Base-by-base conservation (phyloP, 1,140 invertebrate species). In the Drosophila novamexicana region DNA sequence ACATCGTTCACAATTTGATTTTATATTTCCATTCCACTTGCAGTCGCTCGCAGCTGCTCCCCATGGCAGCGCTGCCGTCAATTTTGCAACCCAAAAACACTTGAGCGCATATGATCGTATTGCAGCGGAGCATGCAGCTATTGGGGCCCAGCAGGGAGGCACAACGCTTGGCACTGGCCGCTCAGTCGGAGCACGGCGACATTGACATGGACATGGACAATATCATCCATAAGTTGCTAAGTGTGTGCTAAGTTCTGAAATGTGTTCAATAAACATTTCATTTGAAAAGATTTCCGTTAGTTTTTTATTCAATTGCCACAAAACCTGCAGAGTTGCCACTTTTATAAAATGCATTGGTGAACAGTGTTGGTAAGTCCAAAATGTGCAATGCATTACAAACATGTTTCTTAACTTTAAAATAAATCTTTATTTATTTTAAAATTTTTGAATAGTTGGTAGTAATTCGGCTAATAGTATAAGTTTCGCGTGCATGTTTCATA, bases 81-180 rank as follows among this genome's bases (percentile, higher is more conserved):
- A 91, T 1, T 93, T 91, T 62, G 95, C 95, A 0, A 94, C 94
- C 45, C 92, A 93, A 36, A 94, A 93, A 32, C 95, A 96, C 77
- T 91, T 93, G 6, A 92, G 92, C 42, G 93, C 95, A 0, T 95
- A 93, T 76, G 92, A 94, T 52, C 94, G 94, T 63, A 96, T 96
- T 47, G 95, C 95, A 1, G 94, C 94, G 6, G 94, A 95, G 79
- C 95, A 96, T 82, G 95, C 95, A 0, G 93, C 94, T 14, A 95
- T 96, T 65, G 95, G 95, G 0, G 95, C 94, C 0, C 94, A 96
- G 81, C 93, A 95, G 42, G n/a, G 94, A 95, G 84, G 93, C 94
- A 0, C 91, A 95, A 59, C 93, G 94, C 69, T 68, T 93, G 39
- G 93, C 94, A 7, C 93, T 94, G 68, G 94, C 94, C 53, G 93